These are phyloP conservation scores for Lepas anatifera DNA, from an alignment of 2,888 invertebrate genomes.

Conservation along the genomic window DNA sequence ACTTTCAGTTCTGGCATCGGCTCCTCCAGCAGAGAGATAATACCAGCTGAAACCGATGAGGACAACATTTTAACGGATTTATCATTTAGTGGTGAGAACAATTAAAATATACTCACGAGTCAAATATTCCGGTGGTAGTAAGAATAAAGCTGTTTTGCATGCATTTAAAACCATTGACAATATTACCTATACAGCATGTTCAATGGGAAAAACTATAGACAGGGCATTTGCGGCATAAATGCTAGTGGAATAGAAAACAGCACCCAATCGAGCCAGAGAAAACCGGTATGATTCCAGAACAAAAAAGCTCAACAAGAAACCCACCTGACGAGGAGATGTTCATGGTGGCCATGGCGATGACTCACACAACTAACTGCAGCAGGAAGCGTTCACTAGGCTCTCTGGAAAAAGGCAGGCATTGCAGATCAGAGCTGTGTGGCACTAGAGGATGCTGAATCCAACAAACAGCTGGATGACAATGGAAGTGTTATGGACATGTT, in stretches of 20 bases:
- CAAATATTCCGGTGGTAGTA: not conserved
- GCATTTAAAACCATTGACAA: not conserved
- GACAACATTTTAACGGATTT: not conserved
- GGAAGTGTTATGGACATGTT: not conserved
- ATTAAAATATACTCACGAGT: no score
- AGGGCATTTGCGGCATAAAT: no score
- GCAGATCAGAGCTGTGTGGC: not conserved
- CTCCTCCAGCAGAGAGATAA: conserved; percentile 90
- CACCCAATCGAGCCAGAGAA: not conserved
- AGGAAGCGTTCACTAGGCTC: not conserved
- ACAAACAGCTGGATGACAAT: no score
- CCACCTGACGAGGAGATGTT: not conserved
- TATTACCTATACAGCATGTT: not conserved
- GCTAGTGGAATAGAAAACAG: not conserved
- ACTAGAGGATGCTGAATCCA: not conserved
- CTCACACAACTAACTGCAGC: not conserved
- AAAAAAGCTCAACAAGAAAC: not conserved
- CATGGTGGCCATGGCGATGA: not conserved
- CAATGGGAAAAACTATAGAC: not conserved
- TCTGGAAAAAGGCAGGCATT: not conserved
- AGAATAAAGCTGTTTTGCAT: not conserved
- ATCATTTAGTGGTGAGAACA: not conserved
- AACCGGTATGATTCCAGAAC: not conserved
- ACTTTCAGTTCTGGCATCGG: conserved; percentile 84
- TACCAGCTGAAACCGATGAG: conserved; percentile 52